phyloP scores from a whole-genome alignment of 2,113 vertebrate species.

The Zosterops hypoxanthus region DNA sequence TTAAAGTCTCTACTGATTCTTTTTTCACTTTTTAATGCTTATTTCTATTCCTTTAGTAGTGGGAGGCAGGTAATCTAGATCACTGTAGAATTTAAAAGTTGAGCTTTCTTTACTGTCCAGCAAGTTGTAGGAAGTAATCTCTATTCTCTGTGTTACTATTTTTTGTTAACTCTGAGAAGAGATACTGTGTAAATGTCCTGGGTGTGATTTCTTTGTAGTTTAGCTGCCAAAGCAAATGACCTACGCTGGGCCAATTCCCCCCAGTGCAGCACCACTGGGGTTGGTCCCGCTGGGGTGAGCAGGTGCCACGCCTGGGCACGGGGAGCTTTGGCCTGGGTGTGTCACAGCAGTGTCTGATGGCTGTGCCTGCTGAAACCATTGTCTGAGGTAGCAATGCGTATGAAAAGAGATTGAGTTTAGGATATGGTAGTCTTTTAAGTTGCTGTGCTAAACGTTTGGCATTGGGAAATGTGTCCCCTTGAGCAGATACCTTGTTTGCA shows the following conservation, averaged over 20 bases:
- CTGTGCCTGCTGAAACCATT: not conserved
- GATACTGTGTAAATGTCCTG: not conserved
- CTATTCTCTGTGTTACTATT: not conserved
- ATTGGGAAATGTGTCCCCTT: not conserved
- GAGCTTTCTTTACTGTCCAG: not conserved
- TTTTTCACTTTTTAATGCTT: not conserved
- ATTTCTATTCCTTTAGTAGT: not conserved
- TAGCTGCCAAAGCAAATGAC: not conserved
- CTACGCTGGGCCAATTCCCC: rapidly evolving
- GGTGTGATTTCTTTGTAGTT: not conserved
- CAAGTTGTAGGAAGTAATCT: not conserved
- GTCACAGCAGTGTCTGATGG: rapidly evolving
- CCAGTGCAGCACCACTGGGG: rapidly evolving
- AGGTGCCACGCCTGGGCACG: not conserved
- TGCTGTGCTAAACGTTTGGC: not conserved
- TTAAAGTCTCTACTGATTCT: not conserved
- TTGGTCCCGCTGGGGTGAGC: rapidly evolving
- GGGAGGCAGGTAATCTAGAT: not conserved
- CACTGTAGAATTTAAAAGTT: not conserved
- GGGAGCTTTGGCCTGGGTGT: not conserved
- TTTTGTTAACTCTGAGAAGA: not conserved
- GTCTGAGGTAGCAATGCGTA: rapidly evolving
- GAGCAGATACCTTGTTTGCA: not conserved
- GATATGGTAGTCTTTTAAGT: not conserved
- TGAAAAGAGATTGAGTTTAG: not conserved